These are phyloP conservation scores for Andrena flavipes DNA, from an alignment of 2,888 invertebrate species.

Conservation along the genomic window DNA sequence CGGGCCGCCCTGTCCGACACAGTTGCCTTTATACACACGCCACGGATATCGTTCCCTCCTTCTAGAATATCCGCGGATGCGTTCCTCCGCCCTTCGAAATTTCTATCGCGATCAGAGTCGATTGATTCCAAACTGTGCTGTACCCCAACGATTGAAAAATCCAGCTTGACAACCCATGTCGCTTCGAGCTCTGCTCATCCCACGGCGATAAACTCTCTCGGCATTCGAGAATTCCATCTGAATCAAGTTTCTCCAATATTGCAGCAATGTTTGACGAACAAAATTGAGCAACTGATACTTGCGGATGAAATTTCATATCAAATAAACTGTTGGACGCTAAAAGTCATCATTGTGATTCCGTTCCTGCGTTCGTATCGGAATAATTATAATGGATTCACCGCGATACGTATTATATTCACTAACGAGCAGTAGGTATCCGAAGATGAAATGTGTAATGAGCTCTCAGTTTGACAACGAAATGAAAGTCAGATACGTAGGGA, in stretches of 20 bases:
- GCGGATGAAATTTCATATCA: no score
- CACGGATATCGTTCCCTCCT: conserved; percentile 51
- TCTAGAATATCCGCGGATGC: conserved; percentile 21
- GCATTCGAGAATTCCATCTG: neutral
- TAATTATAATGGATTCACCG: neutral
- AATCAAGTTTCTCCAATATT: neutral
- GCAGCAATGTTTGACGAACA: neutral
- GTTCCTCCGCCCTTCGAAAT: conserved; percentile 36
- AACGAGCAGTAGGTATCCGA: conserved; percentile 7
- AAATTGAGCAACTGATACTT: no score
- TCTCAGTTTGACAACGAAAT: conserved; percentile 41
- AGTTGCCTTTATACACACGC: conserved; percentile 49
- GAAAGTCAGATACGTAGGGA: conserved; percentile 26
- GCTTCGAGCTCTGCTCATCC: conserved; percentile 1
- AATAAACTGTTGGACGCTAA: no score
- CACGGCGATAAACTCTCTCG: neutral
- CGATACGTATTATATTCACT: neutral
- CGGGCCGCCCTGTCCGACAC: conserved; percentile 30
- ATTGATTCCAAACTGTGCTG: conserved; percentile 43
- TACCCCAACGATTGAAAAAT: conserved; percentile 30
- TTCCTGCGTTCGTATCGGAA: neutral
- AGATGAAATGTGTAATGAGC: conserved; percentile 25
- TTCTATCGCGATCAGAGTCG: conserved; percentile 42
- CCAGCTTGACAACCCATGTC: conserved; percentile 9
- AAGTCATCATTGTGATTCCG: neutral